Evolutionary conservation across 2,888 invertebrate genomes (phyloP), one percentile per base, ranked within the genome.

Genomic region (Pilophorus perplexus): DNA sequence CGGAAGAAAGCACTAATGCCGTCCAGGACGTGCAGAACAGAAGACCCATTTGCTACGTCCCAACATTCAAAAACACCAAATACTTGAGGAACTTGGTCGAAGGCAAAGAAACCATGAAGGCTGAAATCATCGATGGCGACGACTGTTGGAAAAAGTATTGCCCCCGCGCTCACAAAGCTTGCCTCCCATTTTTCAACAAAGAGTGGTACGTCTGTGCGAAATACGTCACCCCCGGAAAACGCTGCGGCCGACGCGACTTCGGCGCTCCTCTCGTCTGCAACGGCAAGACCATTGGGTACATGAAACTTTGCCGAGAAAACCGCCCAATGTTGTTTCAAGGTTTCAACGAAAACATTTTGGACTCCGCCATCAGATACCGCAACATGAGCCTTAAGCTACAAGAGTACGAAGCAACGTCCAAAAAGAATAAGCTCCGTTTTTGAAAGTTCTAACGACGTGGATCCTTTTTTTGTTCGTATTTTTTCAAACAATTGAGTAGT

Each of bases 71-170:
- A 37, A 18, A 20, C 28, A 62, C 62, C 5, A 62, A 62, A 20
- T 62, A 62, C 46, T 12, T 62, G 28, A 25, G 62, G 46, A 62
- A 62, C 18, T 12, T 62, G 28, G 20, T 46, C n/a, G 62, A 62
- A 16, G 33, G 14, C 22, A 28, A 46, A 14, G 48, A 62, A 6
- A 6, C 46, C 2, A 62, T 33, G 46, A 46, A 28, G n/a, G 62
- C 48, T 1, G 27, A 62, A 20, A 25, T 62, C 14, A 25, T 62
- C 20, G 62, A 62, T 14, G 46, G 28, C 3, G 46, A 44, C 12
- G 62, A 62, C 20, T 62, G 62, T 27, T 62, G 62, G 62, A 62
- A 62, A 46, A 62, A 33, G 10, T 62, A 48, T 33, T 62, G 62
- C 14, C 62, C 62, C 8, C 27, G 62, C 6, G 62, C 46, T 2